These are phyloP conservation scores for Ceratina calcarata DNA, from an alignment of 1,140 invertebrate genomes.

Conservation along the genomic window DNA sequence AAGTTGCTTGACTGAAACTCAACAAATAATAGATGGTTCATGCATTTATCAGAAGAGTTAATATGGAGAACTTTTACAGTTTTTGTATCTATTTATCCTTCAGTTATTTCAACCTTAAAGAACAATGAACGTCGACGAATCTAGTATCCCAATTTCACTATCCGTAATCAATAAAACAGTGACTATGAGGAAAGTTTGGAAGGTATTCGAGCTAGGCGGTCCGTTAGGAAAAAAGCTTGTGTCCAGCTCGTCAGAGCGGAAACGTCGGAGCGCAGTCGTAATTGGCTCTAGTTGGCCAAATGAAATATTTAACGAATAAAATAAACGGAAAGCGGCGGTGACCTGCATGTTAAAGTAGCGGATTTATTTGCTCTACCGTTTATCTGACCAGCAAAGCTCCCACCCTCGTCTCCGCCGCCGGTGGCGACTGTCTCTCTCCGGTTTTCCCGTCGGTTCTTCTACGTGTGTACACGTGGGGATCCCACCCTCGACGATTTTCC, in stretches of 20 bases:
- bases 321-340: slow-evolving; percentile 77
- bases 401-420: slow-evolving; percentile 2
- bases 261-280: slow-evolving; percentile 63
- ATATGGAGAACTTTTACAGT: no score
- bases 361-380: slow-evolving; percentile 78
- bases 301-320: slow-evolving; percentile 80
- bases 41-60: no score
- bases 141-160: no score
- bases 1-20: no score
- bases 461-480: slow-evolving; percentile 58
- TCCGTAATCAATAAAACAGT: no score
- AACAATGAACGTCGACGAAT: no score
- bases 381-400: slow-evolving; percentile 69
- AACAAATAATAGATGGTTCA: neutral
- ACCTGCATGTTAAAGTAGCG: slow-evolving; percentile 80
- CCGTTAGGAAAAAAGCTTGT: neutral
- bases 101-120: no score
- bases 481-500: slow-evolving; percentile 61
- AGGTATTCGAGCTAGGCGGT: no score
- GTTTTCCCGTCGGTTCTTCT: slow-evolving; percentile 33
- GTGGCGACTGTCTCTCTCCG: slow-evolving; percentile 11
- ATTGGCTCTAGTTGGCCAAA: slow-evolving; percentile 76
- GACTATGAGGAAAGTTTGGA: no score
- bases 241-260: slow-evolving; percentile 56
- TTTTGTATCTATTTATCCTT: no score